Conservation (phyloP, 2,113 vertebrate genomes). For the Chauna torquata region DNA sequence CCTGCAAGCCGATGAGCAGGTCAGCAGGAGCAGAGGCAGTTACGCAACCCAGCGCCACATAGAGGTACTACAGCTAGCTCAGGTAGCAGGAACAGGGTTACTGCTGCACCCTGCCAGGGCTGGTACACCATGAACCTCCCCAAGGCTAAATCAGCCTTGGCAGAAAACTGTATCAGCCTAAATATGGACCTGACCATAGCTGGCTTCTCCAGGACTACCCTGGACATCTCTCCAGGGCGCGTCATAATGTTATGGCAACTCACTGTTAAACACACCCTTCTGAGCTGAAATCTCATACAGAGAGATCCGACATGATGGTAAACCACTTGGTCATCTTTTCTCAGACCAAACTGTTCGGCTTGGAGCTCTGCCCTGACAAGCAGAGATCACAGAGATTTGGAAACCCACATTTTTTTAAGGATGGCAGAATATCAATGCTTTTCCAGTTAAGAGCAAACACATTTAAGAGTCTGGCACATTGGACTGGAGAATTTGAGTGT, state of each 20-base stretch:
- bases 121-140: not conserved
- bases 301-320: not conserved
- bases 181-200: not conserved
- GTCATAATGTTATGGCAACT: not conserved
- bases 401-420: not conserved
- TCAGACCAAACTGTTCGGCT: not conserved
- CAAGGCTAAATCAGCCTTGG: not conserved
- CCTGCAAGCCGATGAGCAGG: not conserved
- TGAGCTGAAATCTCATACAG: not conserved
- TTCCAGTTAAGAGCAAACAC: slow-evolving; percentile 27
- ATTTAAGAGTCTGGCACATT: not conserved
- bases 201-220: not conserved
- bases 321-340: not conserved
- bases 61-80: not conserved
- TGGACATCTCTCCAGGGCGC: not conserved
- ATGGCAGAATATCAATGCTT: not conserved
- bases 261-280: not conserved
- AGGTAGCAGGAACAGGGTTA: not conserved
- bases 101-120: not conserved
- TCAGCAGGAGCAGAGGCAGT: not conserved
- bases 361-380: slow-evolving; percentile 13
- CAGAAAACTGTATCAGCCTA: not conserved
- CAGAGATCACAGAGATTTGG: not conserved
- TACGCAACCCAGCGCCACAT: not conserved
- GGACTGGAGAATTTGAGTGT: not conserved